phyloP scores from a whole-genome alignment of 2,797 vertebrate genomes.

The Anas acuta region DNA sequence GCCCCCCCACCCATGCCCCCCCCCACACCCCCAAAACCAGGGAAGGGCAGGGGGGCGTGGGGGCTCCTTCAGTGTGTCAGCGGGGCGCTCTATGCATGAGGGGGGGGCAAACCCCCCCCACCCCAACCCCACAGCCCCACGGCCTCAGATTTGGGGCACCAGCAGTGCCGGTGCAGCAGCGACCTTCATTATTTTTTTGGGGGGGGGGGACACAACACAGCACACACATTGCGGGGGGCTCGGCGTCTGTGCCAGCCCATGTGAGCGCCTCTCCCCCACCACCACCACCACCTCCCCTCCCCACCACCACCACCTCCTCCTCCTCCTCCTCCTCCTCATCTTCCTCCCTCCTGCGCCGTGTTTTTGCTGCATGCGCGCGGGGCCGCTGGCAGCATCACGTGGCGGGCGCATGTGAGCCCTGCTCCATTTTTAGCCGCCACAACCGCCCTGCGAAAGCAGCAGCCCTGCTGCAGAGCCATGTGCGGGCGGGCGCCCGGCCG shows the following conservation, averaged over 20 bases:
- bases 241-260: not conserved
- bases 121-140: not conserved
- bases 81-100: rapidly evolving
- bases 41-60: rapidly evolving
- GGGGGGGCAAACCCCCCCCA: not conserved
- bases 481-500: constrained; percentile 75
- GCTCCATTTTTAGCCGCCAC: constrained; percentile 82
- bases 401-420: constrained; percentile 79
- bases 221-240: too few species aligned
- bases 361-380: constrained; percentile 56
- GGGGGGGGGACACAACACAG: too few species aligned
- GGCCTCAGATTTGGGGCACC: not conserved
- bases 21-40: not conserved
- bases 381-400: constrained; percentile 75
- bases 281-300: too few species aligned
- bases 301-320: too few species aligned
- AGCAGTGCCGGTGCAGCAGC: too few species aligned
- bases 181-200: too few species aligned
- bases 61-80: not conserved
- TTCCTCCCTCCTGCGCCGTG: not conserved
- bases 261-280: not conserved
- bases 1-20: too few species aligned
- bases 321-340: not conserved
- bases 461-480: constrained; percentile 80
- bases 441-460: constrained; percentile 70